phyloP scores from a whole-genome alignment of 2,797 vertebrate genomes.

The Tamandua tetradactyla region DNA sequence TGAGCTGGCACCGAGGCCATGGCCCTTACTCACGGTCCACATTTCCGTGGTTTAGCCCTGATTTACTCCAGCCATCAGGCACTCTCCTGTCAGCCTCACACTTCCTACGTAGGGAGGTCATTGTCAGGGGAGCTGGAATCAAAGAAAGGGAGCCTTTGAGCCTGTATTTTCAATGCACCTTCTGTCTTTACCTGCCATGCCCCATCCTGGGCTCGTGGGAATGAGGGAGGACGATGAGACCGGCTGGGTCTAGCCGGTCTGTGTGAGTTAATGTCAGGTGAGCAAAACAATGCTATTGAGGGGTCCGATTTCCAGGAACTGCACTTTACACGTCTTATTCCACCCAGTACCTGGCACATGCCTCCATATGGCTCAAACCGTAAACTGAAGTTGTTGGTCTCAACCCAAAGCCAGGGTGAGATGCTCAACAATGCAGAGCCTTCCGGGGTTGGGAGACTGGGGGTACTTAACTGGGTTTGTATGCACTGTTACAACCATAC shows the following conservation, averaged over 20 bases:
- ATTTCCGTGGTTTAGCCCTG: constrained; percentile 58
- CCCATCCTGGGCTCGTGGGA: constrained; percentile 59
- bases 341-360: constrained; percentile 26
- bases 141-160: constrained; percentile 63
- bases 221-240: constrained; percentile 57
- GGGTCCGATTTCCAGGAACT: constrained; percentile 51
- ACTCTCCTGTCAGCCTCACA: constrained; percentile 31
- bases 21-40: neutral
- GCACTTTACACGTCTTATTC: constrained; percentile 64
- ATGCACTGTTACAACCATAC: no score
- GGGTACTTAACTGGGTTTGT: neutral
- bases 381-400: neutral
- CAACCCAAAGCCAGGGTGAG: neutral
- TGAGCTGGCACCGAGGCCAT: neutral
- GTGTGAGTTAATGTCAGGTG: constrained; percentile 25
- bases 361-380: constrained; percentile 17
- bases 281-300: neutral
- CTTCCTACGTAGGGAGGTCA: constrained; percentile 41
- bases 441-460: no score
- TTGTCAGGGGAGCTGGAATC: constrained; percentile 13
- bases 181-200: constrained; percentile 75
- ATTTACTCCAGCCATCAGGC: neutral
- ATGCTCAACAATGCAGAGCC: neutral
- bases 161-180: neutral
- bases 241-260: constrained; percentile 52